Evolutionary conservation across 2,113 vertebrate genomes (phyloP).

Genomic region (Egretta garzetta): DNA sequence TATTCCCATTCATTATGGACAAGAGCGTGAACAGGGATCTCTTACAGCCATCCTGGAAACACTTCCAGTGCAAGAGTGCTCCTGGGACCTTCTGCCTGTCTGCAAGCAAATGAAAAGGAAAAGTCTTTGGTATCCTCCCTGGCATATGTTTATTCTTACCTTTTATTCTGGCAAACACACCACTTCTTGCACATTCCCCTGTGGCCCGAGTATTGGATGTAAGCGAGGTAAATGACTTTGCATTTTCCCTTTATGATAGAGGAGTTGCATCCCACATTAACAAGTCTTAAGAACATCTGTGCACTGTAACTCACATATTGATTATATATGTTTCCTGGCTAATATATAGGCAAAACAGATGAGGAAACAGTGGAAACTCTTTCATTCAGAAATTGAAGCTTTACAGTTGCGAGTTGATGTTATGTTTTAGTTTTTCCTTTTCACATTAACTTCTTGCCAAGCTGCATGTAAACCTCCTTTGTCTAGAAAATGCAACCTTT

Average conservation of each 20-base stretch:
- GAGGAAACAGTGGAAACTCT: constrained; percentile 73
- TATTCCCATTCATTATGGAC: background rate
- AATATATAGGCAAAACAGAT: constrained; percentile 44
- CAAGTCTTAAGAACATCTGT: background rate
- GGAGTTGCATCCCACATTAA: constrained; percentile 1
- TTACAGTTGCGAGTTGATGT: constrained; percentile 76
- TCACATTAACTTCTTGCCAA: constrained; percentile 42
- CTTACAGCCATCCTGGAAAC: background rate
- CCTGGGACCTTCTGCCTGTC: background rate
- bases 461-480: constrained; percentile 53
- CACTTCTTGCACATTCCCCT: background rate
- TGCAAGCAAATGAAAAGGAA: background rate
- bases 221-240: background rate
- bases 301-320: background rate
- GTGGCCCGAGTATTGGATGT: background rate
- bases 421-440: constrained; percentile 33
- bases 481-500: constrained; percentile 31
- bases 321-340: constrained; percentile 35
- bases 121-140: background rate
- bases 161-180: background rate
- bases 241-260: background rate
- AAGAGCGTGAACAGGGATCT: background rate
- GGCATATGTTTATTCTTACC: background rate
- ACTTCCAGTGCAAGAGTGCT: background rate
- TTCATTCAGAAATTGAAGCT: constrained; percentile 78